These are phyloP conservation scores for Pimpla rufipes DNA, from an alignment of 2,888 invertebrate species.

Conservation along the genomic window DNA sequence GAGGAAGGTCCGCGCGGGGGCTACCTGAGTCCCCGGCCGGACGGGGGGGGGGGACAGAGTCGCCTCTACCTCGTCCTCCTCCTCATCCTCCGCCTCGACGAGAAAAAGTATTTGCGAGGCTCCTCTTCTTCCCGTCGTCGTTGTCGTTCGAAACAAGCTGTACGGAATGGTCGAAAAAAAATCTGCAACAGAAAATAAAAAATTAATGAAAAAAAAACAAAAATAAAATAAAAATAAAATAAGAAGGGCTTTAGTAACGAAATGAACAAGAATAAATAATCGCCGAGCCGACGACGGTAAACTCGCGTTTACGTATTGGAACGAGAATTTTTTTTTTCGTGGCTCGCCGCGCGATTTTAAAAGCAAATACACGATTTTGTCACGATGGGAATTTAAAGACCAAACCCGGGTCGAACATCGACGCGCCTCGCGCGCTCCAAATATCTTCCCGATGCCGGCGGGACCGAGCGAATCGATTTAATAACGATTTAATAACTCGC, in stretches of 20 bases:
- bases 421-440: slow-evolving; percentile 31
- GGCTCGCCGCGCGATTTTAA: slow-evolving; percentile 38
- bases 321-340: slow-evolving; percentile 36
- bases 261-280: slow-evolving; percentile 34
- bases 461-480: slow-evolving; percentile 10
- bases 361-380: slow-evolving; percentile 4
- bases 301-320: slow-evolving; percentile 32
- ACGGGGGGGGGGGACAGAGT: slow-evolving; percentile 13
- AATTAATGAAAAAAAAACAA: slow-evolving; percentile 44
- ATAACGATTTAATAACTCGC: slow-evolving; percentile 37
- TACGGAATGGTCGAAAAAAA: slow-evolving; percentile 46
- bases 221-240: slow-evolving; percentile 32
- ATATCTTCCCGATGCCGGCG: background rate
- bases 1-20: slow-evolving; percentile 61
- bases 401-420: background rate
- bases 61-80: slow-evolving; percentile 47
- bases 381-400: slow-evolving; percentile 27
- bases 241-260: slow-evolving; percentile 23
- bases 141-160: slow-evolving; percentile 57
- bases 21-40: slow-evolving; percentile 54
- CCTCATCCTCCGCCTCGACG: slow-evolving; percentile 38
- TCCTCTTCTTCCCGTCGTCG: slow-evolving; percentile 21
- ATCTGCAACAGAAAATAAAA: slow-evolving; percentile 33
- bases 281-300: slow-evolving; percentile 26
- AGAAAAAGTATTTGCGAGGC: slow-evolving; percentile 66